A percentile compares a stretch with the other conserved stretches of the same genome.
Evolutionary conservation across 2,113 vertebrate species (phyloP).

Genomic region (Macaca nemestrina): DNA sequence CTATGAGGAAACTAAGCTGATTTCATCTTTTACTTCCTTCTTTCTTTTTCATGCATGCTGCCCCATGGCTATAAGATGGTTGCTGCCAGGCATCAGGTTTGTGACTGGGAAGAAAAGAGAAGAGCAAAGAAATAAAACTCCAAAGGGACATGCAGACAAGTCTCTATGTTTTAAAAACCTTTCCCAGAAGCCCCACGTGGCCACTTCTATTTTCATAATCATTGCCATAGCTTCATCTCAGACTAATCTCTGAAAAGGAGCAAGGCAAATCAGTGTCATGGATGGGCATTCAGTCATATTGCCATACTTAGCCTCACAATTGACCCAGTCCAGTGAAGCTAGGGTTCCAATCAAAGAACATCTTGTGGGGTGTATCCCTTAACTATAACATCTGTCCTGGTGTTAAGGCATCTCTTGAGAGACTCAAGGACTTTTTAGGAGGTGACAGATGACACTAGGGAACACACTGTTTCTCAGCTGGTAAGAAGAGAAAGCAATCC

Average conservation of each 20-base stretch:
- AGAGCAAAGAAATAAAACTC: not conserved
- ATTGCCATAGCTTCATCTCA: not conserved
- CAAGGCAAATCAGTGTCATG: too few species aligned
- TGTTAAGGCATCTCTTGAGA: not conserved
- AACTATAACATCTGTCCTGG: not conserved
- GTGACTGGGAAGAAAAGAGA: not conserved
- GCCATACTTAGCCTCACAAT: not conserved
- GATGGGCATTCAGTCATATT: not conserved
- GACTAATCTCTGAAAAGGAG: not conserved
- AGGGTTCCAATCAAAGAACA: not conserved
- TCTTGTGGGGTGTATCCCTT: too few species aligned
- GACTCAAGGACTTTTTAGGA: not conserved
- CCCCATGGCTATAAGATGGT: not conserved
- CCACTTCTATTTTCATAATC: rapidly evolving
- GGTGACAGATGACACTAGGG: not conserved
- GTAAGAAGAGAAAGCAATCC: not conserved
- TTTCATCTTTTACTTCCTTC: not conserved
- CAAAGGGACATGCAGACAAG: not conserved
- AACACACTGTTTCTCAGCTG: not conserved
- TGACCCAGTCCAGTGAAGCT: not conserved
- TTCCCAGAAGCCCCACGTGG: not conserved
- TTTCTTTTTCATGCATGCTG: not conserved
- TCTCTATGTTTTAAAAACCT: not conserved
- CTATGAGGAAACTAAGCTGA: not conserved
- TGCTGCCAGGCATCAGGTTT: not conserved